These are phyloP conservation scores for Colletes gigas DNA, from an alignment of 1,140 invertebrate species.

Conservation along the genomic window DNA sequence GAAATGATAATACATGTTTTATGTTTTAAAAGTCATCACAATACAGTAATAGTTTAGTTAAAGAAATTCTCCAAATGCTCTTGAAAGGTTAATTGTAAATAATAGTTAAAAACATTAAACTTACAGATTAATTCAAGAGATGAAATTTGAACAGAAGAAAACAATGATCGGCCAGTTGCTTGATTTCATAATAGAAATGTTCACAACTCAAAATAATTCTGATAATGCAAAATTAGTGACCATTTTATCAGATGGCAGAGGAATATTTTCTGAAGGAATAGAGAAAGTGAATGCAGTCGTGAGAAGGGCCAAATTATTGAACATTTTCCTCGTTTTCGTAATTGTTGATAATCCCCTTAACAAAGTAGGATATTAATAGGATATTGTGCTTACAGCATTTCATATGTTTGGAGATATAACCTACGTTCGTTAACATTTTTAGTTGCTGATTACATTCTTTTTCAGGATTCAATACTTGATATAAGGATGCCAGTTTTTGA, in stretches of 20 bases:
- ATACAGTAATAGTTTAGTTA: too few relatives aligned
- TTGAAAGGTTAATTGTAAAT: not conserved
- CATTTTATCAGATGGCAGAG: slow-evolving; percentile 96
- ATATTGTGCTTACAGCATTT: too few relatives aligned
- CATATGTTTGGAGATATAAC: too few relatives aligned
- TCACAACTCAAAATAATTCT: slow-evolving; percentile 82
- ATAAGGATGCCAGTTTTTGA: slow-evolving; percentile 90
- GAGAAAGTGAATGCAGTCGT: slow-evolving; percentile 90
- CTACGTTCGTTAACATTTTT: not conserved
- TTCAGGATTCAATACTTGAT: slow-evolving; percentile 94
- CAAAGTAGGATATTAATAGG: slow-evolving; percentile 84
- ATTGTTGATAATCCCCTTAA: slow-evolving; percentile 96
- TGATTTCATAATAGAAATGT: slow-evolving; percentile 88
- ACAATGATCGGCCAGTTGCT: slow-evolving; percentile 91
- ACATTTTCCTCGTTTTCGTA: slow-evolving; percentile 97
- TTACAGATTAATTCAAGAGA: slow-evolving; percentile 85
- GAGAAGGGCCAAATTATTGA: slow-evolving; percentile 87
- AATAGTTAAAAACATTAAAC: too few relatives aligned
- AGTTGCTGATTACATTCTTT: slow-evolving; percentile 59
- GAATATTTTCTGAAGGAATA: slow-evolving; percentile 94
- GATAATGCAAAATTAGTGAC: slow-evolving; percentile 93
- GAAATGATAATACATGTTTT: too few relatives aligned
- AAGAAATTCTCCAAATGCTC: not conserved
- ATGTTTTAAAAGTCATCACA: too few relatives aligned
- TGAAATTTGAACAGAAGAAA: slow-evolving; percentile 91